Base-by-base conservation (phyloP, 2,888 invertebrate genomes). In the Platerodrilus igneus region DNA sequence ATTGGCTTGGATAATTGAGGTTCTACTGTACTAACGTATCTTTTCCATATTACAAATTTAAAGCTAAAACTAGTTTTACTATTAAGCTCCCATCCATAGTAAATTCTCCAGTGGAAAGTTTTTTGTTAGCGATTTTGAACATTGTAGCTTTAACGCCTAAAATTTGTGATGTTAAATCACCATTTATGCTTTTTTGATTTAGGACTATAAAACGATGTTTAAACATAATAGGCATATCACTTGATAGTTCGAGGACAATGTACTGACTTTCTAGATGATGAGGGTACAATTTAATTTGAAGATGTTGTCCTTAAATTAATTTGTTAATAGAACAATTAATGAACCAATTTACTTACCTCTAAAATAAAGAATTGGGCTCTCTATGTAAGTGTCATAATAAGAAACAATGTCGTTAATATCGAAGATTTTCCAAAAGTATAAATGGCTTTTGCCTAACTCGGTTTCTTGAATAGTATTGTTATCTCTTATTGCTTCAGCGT, bases 21-120 rank as follows among this genome's bases (percentile, higher is more conserved):
- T n/a, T n/a, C n/a, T n/a, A n/a, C n/a, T n/a, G n/a, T n/a, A n/a
- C n/a, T n/a, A n/a, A n/a, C n/a, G n/a, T n/a, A n/a, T n/a, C n/a
- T n/a, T n/a, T n/a, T n/a, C n/a, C n/a, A n/a, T n/a, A n/a, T n/a
- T n/a, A n/a, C 28, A 4, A 29, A 31, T 68, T 70, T 51, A 77
- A 65, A 64, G 70, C 76, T 37, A 78, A 67, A 48, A 72, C 69
- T 30, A 77, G 60, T 64, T 76, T 76, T 52, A 78, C 63, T 46
- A 76, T 59, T 31, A 77, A 56, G 37, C 66, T 61, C 48, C 75
- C 69, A 50, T 71, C 64, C 41, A 65, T 63, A 13, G 73, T 62
- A 50, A 72, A 76, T 26, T 70, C 62, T 33, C 67, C 61, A 19
- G 66, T 63, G 10, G 67, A 53, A 27, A 77, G 60, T 3, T 70